Base-by-base conservation (phyloP, 2,888 invertebrate genomes). In the Polia nebulosa region DNA sequence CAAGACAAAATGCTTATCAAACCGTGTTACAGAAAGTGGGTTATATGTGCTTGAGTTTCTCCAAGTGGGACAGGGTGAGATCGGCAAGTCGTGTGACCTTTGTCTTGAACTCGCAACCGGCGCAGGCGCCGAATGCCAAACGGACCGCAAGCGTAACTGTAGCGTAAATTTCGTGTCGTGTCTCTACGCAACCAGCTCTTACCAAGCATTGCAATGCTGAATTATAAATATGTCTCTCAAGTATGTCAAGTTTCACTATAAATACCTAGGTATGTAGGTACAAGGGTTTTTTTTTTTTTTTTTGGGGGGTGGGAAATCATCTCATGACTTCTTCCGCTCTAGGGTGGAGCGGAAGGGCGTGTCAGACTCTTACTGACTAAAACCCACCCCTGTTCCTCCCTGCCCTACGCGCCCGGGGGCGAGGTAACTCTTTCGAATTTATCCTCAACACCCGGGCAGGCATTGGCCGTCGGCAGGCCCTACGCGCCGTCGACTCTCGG, bases 71-170 rank as follows among this genome's bases (percentile, higher is more conserved):
- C 70, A 62, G 47, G 53, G 60, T 70, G 51, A 58, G 52, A 68
- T 34, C 53, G 41, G 44, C 51, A 39, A 65, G 62, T 68, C 55
- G 61, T 65, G 27, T 81, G 80, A 83, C 82, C 82, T 83, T 77
- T 83, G 60, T 71, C 72, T 58, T 73, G 74, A 81, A 79, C 79
- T 69, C 79, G 25, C 59, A 57, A 32, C 72, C 70, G 56, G 65
- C 44, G 77, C 60, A 41, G 39, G 39, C 39, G 39, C 39, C 61
- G 64, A 73, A 72, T 78, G 74, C 70, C 72, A 83, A 76, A 70
- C 78, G 80, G 66, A 72, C 80, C 78, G 83, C 67, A 62, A 71
- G 62, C 66, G 70, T 70, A 77, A 81, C 78, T 78, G 81, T 83
- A 72, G 71, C 69, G 73, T 72, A 49, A 78, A 81, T 66, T 60